Conservation (phyloP, 2,113 vertebrate genomes). For the Phrynosoma platyrhinos region DNA sequence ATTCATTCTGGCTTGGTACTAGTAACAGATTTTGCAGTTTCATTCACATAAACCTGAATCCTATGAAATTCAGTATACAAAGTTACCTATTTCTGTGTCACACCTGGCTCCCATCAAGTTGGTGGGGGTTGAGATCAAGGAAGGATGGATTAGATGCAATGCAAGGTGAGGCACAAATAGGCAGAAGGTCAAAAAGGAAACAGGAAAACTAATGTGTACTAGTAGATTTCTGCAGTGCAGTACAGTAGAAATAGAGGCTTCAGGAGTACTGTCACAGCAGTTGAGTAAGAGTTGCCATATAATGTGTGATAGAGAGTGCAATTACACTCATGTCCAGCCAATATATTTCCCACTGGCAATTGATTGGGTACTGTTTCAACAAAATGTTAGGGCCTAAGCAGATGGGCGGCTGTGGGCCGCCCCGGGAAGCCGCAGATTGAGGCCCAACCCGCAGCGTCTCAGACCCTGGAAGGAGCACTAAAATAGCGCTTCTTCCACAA, state of each 20-base stretch:
- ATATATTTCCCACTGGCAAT: too few relatives aligned
- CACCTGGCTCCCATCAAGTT: neutral
- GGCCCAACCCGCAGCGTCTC: too few relatives aligned
- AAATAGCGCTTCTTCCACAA: too few relatives aligned
- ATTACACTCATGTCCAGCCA: too few relatives aligned
- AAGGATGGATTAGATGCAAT: neutral
- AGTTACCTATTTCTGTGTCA: neutral
- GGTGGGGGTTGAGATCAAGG: neutral
- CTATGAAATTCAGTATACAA: neutral
- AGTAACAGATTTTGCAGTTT: neutral
- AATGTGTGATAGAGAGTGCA: too few relatives aligned
- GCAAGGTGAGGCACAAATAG: neutral
- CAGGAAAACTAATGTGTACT: neutral
- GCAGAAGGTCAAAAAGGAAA: neutral
- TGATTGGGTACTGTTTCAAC: too few relatives aligned
- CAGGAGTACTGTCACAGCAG: neutral
- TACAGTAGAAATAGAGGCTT: neutral
- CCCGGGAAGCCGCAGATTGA: too few relatives aligned
- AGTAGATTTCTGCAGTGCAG: neutral
- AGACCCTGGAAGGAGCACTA: too few relatives aligned
- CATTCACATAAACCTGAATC: neutral
- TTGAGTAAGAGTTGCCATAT: neutral
- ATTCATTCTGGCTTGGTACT: neutral
- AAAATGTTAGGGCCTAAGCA: too few relatives aligned
- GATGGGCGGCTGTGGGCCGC: too few relatives aligned